Evolutionary conservation across 1,140 invertebrate genomes (phyloP), one percentile per base, ranked within the genome.

Genomic region (Cataglyphis hispanica): DNA sequence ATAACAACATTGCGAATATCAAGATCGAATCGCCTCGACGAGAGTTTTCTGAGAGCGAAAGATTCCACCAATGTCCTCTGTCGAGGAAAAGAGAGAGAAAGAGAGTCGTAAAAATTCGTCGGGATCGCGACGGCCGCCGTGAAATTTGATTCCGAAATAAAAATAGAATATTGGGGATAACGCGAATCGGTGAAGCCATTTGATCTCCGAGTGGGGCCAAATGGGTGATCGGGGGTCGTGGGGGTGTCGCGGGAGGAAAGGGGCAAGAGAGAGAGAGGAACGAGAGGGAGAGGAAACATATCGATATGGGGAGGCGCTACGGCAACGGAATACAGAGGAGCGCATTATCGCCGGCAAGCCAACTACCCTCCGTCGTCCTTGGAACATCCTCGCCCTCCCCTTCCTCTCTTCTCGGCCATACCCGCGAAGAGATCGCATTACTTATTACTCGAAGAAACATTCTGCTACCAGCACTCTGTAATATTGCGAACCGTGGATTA

Each of bases 141-240:
- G 91, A 94, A 95, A 95, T 95, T 95, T 95, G 94, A 95, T 95
- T 95, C 93, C 90, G 91, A 92, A 94, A 94, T 94, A 94, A 94
- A 94, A 94, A 94, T 94, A 92, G 93, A 95, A 94, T 94, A 94
- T 93, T 90, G 92, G 87, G 93, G 89, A 94, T 95, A 95, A 95
- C 93, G 94, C 93, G 94, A 95, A 95, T 95, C 94, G 94, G 94
- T 95, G 94, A 95, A 95, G 94, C 94, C 94, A 95, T 95, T 95
- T 94, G 94, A 95, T 95, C 94, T 94, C 89, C 85, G 89, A 90
- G 92, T 86, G 85, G 86, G 86, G 85, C 86, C 74, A 87, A 92
- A 91, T 87, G 91, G 91, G 86, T 78, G 90, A 75, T 87, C 81
- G 89, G 66, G 63, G 58, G 70, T n/a, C 11, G 34, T 16, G 27